These are phyloP conservation scores for Temnothorax curvispinosus DNA, from an alignment of 1,140 invertebrate species.

Conservation along the genomic window DNA sequence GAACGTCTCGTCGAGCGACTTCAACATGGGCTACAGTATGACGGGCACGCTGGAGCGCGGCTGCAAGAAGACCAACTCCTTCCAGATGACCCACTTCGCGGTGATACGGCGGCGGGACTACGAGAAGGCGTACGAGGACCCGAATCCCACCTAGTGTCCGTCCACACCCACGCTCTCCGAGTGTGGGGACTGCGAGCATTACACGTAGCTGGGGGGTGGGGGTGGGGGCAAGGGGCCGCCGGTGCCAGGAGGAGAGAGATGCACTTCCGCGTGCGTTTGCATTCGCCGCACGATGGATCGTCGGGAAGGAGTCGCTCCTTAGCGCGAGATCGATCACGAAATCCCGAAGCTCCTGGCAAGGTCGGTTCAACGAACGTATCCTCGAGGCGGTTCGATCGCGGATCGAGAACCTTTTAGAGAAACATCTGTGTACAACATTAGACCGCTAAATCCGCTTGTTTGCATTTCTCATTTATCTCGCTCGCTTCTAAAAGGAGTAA, in stretches of 20 bases:
- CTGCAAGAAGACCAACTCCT: slow-evolving; percentile 90
- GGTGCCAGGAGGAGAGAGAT: slow-evolving; percentile 11
- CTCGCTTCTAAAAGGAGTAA: neutral
- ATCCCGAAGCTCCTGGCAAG: slow-evolving; percentile 1
- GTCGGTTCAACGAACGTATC: neutral
- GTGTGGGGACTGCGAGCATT: slow-evolving; percentile 83
- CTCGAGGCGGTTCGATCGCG: slow-evolving; percentile 27
- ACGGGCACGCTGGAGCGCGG: slow-evolving; percentile 94
- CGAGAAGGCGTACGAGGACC: slow-evolving; percentile 85
- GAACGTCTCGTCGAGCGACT: slow-evolving; percentile 92
- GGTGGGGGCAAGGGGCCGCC: neutral
- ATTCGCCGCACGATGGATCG: neutral
- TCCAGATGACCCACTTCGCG: slow-evolving; percentile 94
- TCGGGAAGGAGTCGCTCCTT: slow-evolving; percentile 26
- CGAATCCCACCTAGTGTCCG: slow-evolving; percentile 85
- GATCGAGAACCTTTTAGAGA: neutral
- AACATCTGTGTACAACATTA: slow-evolving; percentile 25
- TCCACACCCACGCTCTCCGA: slow-evolving; percentile 84
- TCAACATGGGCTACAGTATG: slow-evolving; percentile 95
- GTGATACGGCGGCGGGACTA: slow-evolving; percentile 90
- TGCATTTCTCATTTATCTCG: neutral
- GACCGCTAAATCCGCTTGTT: slow-evolving; percentile 16
- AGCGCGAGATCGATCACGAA: slow-evolving; percentile 16
- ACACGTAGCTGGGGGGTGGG: slow-evolving; percentile 75
- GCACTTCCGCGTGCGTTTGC: slow-evolving; percentile 21